phyloP scores from a whole-genome alignment of 2,797 vertebrate genomes.

The Taenioides sp. region DNA sequence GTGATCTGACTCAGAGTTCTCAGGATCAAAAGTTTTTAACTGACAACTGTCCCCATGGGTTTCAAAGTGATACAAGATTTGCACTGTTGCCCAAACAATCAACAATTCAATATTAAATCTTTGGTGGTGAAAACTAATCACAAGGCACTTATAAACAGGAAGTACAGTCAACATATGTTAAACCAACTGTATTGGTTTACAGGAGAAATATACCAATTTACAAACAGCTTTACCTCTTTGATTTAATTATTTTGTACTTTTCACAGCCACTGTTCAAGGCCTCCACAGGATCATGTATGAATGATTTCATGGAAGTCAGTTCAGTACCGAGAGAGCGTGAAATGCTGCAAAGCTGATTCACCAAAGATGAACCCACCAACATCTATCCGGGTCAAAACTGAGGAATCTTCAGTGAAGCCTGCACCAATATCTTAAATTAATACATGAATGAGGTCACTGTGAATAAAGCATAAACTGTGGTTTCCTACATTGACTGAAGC shows the following conservation, averaged over 20 bases:
- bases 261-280: conserved; percentile 69
- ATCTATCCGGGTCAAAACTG: conserved; percentile 68
- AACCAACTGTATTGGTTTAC: too few species aligned
- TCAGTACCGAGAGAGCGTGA: conserved; percentile 63
- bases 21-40: conserved; percentile 54
- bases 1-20: conserved; percentile 39
- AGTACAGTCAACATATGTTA: not conserved
- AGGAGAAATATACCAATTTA: not conserved
- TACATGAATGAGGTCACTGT: not conserved
- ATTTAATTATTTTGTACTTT: conserved; percentile 33
- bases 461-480: not conserved
- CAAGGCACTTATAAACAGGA: not conserved
- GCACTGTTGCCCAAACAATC: not conserved
- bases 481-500: conserved; percentile 78
- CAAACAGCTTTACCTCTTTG: conserved; percentile 52
- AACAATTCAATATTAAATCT: not conserved
- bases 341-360: conserved; percentile 78
- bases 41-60: not conserved
- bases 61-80: not conserved
- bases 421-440: conserved; percentile 24
- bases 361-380: conserved; percentile 78
- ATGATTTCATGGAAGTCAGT: conserved; percentile 72
- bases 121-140: not conserved
- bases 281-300: conserved; percentile 73
- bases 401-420: conserved; percentile 78